A percentile compares a stretch with the other conserved stretches of the same genome.
phyloP scores from a whole-genome alignment of 2,888 invertebrate genomes.

The Quadriops clusia region DNA sequence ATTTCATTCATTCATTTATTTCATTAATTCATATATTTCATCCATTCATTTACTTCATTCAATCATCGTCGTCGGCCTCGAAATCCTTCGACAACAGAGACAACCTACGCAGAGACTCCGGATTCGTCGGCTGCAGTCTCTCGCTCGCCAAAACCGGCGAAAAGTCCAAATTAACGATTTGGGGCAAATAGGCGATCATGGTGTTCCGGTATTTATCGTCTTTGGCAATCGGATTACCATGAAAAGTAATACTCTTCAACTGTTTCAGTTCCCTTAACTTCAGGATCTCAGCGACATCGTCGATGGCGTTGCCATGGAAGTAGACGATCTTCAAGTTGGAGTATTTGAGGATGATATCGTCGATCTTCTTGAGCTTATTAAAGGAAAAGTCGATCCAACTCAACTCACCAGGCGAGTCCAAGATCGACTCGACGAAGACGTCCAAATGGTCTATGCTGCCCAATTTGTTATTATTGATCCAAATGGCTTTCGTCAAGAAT shows the following conservation, averaged over 20 bases:
- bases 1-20: too few species aligned
- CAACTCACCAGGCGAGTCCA: slow-evolving; percentile 35
- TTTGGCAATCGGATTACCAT: slow-evolving; percentile 44
- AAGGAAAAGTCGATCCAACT: slow-evolving; percentile 45
- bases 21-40: too few species aligned
- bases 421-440: slow-evolving; percentile 28
- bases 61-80: too few species aligned
- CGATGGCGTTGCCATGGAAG: slow-evolving; percentile 48
- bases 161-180: slow-evolving; percentile 33
- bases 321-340: slow-evolving; percentile 45
- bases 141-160: slow-evolving; percentile 28
- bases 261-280: slow-evolving; percentile 37
- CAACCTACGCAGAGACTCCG: too few species aligned
- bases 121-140: slow-evolving; percentile 25
- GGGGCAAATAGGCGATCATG: slow-evolving; percentile 35
- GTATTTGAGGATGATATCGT: slow-evolving; percentile 15
- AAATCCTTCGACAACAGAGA: too few species aligned
- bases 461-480: slow-evolving; percentile 41
- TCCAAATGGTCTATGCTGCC: slow-evolving; percentile 31
- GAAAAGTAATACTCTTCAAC: slow-evolving; percentile 44
- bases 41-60: too few species aligned
- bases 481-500: slow-evolving; percentile 38
- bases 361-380: slow-evolving; percentile 35
- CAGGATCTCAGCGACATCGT: slow-evolving; percentile 38
- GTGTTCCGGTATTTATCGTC: slow-evolving; percentile 32